phyloP scores from a whole-genome alignment of 2,113 vertebrate genomes.

The Dendrocopos noguchii region DNA sequence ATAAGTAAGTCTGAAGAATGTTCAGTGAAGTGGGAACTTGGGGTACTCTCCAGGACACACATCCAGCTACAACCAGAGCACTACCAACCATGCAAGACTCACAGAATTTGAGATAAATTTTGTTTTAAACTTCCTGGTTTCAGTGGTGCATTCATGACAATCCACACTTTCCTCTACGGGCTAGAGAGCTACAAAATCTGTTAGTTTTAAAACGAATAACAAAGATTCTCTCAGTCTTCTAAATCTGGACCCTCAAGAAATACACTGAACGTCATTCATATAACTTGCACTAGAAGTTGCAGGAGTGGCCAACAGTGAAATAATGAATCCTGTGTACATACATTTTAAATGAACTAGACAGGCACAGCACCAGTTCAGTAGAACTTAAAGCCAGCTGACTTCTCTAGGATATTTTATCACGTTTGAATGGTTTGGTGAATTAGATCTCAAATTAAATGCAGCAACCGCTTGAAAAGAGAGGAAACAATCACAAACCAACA shows the following conservation, averaged over 20 bases:
- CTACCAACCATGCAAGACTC: accelerated
- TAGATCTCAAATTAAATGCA: not conserved
- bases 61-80: not conserved
- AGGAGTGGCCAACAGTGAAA: constrained; percentile 40
- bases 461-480: not conserved
- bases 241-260: constrained; percentile 12
- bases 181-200: not conserved
- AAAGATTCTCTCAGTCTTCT: constrained; percentile 54
- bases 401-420: not conserved
- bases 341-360: not conserved
- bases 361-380: not conserved
- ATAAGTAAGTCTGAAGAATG: not conserved
- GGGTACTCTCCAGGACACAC: not conserved
- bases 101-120: not conserved
- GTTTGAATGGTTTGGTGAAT: not conserved
- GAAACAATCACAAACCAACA: constrained; percentile 1
- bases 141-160: not conserved
- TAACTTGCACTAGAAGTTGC: not conserved
- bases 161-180: not conserved
- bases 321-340: constrained; percentile 44
- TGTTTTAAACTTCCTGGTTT: constrained; percentile 11
- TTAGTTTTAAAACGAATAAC: constrained; percentile 24
- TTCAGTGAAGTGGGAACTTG: not conserved
- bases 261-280: constrained; percentile 55
- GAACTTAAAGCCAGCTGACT: constrained; percentile 5